Evolutionary conservation across 2,888 invertebrate genomes (phyloP).

Genomic region (Chamaedrilus cognettii): DNA sequence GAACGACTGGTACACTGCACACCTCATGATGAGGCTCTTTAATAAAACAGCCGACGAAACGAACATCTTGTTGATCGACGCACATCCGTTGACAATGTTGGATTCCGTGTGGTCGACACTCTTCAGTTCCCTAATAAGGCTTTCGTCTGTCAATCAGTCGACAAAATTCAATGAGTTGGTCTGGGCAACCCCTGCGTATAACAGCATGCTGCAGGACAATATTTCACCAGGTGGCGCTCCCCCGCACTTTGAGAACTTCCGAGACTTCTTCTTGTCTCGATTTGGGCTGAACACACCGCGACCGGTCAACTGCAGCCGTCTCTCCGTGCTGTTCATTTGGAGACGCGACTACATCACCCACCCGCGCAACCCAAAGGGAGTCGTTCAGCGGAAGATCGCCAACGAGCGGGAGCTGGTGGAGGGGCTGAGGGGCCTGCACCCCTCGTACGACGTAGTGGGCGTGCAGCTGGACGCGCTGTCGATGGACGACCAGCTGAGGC

Average conservation of each 20-base stretch:
- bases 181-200: constrained; percentile 51
- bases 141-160: constrained; percentile 16
- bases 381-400: constrained; percentile 49
- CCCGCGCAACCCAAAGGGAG: constrained; percentile 51
- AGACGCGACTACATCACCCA: constrained; percentile 54
- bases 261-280: constrained; percentile 45
- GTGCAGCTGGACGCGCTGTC: too few species aligned
- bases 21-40: constrained; percentile 33
- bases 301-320: constrained; percentile 41
- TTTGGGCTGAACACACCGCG: constrained; percentile 24
- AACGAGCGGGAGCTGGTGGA: constrained; percentile 53
- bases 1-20: constrained; percentile 35
- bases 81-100: constrained; percentile 49
- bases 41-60: constrained; percentile 27
- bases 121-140: constrained; percentile 44
- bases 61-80: constrained; percentile 49
- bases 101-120: constrained; percentile 48
- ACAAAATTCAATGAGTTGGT: too few species aligned
- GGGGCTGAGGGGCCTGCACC: constrained; percentile 34
- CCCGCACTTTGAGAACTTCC: constrained; percentile 48
- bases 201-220: constrained; percentile 47
- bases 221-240: constrained; percentile 34
- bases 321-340: constrained; percentile 49
- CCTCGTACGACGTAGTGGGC: constrained; percentile 40
- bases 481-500: too few species aligned